Evolutionary conservation across 2,113 vertebrate genomes (phyloP), one percentile per base, ranked within the genome.

Genomic region (Tupaia tana): DNA sequence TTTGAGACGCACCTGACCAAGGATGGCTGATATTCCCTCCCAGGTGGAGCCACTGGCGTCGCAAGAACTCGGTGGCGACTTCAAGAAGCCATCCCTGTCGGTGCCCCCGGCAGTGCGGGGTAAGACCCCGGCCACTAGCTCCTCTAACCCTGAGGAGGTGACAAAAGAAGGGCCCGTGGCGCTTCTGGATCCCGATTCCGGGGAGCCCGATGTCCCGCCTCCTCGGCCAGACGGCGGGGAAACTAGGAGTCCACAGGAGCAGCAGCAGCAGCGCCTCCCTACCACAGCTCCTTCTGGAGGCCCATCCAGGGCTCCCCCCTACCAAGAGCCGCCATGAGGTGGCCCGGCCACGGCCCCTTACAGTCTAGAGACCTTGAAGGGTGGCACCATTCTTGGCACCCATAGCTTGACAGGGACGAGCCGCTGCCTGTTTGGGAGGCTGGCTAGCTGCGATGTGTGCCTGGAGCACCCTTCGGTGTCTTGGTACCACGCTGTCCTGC

Each of bases 311-410:
- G 43, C 43, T 43, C 31, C 22, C 1, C 2, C 27, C 15, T 15
- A 56, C 66, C 56, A 3, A 20, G 1, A 31, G 24, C 18, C 16
- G 56, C 56, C 27, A 43, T 22, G 9, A 5, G 43, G 43, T 5
- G 43, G 43, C 43, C 43, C 43, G 43, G 43, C 43, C 63, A 56
- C 22, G 6, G 15, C 89, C 61, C 93, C 97, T 0, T 99, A 99
- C 70, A 97, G 97, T 20, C 96, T 99, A 20, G 99, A 99, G 90
- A 98, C 98, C 70, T 97, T 99, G 4, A 99, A 99, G 94, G 99
- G 98, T 56, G 99, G 99, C 54, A 90, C 98, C 87, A n/a, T 98
- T 19, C 84, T 99, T 79, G 56, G 98, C 81, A 98, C 95, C 2
- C 94, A 99, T 4, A 98, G 98, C 12, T 98, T 99, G 59, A 95